Base-by-base conservation (phyloP, 2,797 vertebrate species). In the Heteromormyrus szaboi region DNA sequence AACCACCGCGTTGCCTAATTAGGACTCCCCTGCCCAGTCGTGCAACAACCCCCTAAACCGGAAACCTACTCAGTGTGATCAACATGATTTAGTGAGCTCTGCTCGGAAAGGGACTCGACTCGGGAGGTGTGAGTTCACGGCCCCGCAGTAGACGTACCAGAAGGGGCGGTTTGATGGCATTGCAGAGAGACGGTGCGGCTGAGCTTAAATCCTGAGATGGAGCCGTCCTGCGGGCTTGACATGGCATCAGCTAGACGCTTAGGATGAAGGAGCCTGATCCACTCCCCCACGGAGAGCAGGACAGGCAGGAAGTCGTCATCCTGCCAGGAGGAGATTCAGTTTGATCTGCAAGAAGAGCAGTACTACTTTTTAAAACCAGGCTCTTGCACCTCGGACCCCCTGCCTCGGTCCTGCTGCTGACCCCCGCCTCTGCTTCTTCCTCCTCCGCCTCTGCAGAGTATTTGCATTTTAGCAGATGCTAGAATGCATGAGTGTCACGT, bases 161-260 rank as follows among this genome's bases (percentile, higher is more conserved):
- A 89, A 11, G 92, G 93, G 94, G 91, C 93, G 91, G 94, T 93
- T 93, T 92, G 89, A 92, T 62, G 89, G 90, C 91, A 92, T 92
- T 91, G 91, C 91, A 86, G 90, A 89, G 89, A 89, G 90, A 90
- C 72, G 90, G 92, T 93, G 93, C 92, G 93, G 93, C 92, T 94
- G 93, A 94, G 93, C 92, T 93, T 92, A 94, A 93, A 91, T 90
- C 90, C 90, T 68, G 89, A 86, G 88, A 90, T 2, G 72, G 33
- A 79, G 6, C 72, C 72, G 7, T 90, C 56, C 76, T 90, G 89
- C 83, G 68, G 19, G 84, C 46, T 86, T 14, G 56, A 25, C 14
- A 3, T 7, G 2, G 29, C 4, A 4, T 11, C 14, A 2, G n/a
- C 41, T 48, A 1, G n/a, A 46, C 44, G 12, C 87, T 37, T n/a